Evolutionary conservation across 2,113 vertebrate species (phyloP).

Genomic region (Pedetes capensis): DNA sequence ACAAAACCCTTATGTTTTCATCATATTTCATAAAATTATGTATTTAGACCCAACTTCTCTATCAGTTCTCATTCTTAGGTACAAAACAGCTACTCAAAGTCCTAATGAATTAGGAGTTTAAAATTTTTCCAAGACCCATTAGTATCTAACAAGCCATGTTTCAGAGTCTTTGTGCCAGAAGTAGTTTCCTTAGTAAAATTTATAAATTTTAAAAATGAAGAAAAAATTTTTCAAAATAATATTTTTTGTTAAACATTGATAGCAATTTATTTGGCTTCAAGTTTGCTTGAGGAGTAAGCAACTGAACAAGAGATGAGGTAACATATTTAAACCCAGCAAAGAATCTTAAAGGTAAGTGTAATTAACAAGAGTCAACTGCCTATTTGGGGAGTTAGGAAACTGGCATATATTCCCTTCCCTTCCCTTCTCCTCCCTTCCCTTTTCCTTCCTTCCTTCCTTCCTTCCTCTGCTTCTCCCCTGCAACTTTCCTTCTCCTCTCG

Average conservation of each 20-base stretch:
- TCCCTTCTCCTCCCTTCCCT: not conserved
- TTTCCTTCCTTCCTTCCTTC: too few species aligned
- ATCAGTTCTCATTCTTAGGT: slow-evolving; percentile 68
- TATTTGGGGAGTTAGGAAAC: not conserved
- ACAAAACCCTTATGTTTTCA: slow-evolving; percentile 79
- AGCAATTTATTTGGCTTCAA: not conserved
- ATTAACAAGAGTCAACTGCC: not conserved
- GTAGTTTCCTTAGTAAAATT: slow-evolving; percentile 25
- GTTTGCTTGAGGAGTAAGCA: slow-evolving; percentile 21
- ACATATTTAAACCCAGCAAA: not conserved
- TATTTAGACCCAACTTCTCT: slow-evolving; percentile 71
- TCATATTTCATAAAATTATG: slow-evolving; percentile 79
- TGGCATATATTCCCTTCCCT: not conserved
- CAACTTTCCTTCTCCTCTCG: not conserved
- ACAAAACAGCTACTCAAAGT: slow-evolving; percentile 76
- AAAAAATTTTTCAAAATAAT: slow-evolving; percentile 37
- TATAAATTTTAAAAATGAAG: slow-evolving; percentile 34
- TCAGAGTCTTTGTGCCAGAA: slow-evolving; percentile 12
- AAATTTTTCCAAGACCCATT: slow-evolving; percentile 69
- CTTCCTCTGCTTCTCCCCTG: not conserved
- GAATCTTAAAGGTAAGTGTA: slow-evolving; percentile 25
- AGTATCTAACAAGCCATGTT: slow-evolving; percentile 58
- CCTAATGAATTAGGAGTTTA: slow-evolving; percentile 71
- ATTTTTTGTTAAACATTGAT: slow-evolving; percentile 47
- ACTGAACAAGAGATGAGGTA: not conserved